Evolutionary conservation across 2,888 invertebrate genomes (phyloP).

Genomic region (Timema cristinae): DNA sequence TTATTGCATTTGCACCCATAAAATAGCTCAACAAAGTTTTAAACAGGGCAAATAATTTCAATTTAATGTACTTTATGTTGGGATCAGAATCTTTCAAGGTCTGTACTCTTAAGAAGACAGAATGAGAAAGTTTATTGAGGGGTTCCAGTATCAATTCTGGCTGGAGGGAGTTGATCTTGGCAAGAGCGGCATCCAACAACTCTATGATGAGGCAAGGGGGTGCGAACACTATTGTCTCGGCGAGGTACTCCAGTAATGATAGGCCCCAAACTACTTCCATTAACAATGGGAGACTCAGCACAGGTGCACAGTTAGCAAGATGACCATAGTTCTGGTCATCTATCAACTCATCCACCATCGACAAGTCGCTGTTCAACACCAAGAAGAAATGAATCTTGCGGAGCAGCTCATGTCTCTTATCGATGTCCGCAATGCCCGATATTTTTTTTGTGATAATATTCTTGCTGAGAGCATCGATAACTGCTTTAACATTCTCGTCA

Average conservation of each 20-base stretch:
- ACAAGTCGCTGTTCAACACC: slow-evolving; percentile 21
- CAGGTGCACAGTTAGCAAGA: slow-evolving; percentile 21
- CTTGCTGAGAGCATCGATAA: not conserved
- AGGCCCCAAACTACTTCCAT: slow-evolving; percentile 20
- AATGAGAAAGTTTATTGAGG: not conserved
- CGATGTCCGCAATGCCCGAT: too few species aligned
- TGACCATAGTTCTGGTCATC: slow-evolving; percentile 25
- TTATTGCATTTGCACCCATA: not conserved
- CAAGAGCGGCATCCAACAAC: slow-evolving; percentile 16
- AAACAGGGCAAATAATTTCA: too few species aligned
- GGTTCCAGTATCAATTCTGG: not conserved
- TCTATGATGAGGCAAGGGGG: slow-evolving; percentile 23
- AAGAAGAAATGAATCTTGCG: slow-evolving; percentile 23
- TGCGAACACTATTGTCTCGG: slow-evolving; percentile 23
- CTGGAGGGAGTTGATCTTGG: slow-evolving; percentile 9
- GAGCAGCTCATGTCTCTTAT: slow-evolving; percentile 9
- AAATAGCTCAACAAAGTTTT: not conserved
- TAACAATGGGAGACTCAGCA: slow-evolving; percentile 21
- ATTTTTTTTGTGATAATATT: not conserved
- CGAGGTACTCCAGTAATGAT: slow-evolving; percentile 21
- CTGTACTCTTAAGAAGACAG: not conserved
- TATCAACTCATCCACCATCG: slow-evolving; percentile 4
- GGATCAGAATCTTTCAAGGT: not conserved
- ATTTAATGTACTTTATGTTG: too few species aligned
- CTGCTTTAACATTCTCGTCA: slow-evolving; percentile 1